Evolutionary conservation across 2,113 vertebrate genomes (phyloP).

Genomic region (Sceloporus undulatus): DNA sequence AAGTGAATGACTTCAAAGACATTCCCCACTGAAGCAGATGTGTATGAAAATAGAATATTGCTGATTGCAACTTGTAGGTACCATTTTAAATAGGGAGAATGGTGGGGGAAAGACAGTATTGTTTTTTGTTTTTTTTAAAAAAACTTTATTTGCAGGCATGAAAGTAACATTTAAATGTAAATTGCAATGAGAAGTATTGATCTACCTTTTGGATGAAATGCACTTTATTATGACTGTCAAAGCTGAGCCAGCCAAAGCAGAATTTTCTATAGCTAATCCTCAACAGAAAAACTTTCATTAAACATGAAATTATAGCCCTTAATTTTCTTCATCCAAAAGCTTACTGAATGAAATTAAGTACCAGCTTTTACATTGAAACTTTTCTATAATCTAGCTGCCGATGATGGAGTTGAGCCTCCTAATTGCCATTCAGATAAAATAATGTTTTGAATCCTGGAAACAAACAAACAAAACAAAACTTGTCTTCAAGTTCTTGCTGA

Average conservation of each 20-base stretch:
- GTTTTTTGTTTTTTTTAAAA: neutral
- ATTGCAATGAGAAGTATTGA: constrained; percentile 54
- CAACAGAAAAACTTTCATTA: constrained; percentile 47
- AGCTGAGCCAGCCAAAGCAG: constrained; percentile 46
- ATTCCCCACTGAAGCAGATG: constrained; percentile 46
- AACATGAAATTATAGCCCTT: constrained; percentile 55
- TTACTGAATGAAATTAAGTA: constrained; percentile 65
- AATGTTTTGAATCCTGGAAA: constrained; percentile 53
- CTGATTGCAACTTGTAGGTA: constrained; percentile 47
- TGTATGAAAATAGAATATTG: constrained; percentile 47
- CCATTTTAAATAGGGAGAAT: constrained; percentile 34
- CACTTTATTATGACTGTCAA: constrained; percentile 31
- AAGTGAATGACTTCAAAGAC: constrained; percentile 52
- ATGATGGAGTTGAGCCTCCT: constrained; percentile 32
- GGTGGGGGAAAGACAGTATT: constrained; percentile 21
- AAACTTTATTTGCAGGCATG: constrained; percentile 31
- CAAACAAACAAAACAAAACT: constrained; percentile 61
- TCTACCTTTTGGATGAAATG: constrained; percentile 45
- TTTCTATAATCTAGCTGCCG: constrained; percentile 55
- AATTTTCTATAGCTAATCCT: constrained; percentile 55
- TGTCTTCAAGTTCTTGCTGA: constrained; percentile 61
- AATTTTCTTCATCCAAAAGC: constrained; percentile 61
- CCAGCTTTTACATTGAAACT: constrained; percentile 41
- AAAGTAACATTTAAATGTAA: constrained; percentile 51
- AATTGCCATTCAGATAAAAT: constrained; percentile 66